phyloP scores from a whole-genome alignment of 1,140 invertebrate species.

The Heterodera carotae region DNA sequence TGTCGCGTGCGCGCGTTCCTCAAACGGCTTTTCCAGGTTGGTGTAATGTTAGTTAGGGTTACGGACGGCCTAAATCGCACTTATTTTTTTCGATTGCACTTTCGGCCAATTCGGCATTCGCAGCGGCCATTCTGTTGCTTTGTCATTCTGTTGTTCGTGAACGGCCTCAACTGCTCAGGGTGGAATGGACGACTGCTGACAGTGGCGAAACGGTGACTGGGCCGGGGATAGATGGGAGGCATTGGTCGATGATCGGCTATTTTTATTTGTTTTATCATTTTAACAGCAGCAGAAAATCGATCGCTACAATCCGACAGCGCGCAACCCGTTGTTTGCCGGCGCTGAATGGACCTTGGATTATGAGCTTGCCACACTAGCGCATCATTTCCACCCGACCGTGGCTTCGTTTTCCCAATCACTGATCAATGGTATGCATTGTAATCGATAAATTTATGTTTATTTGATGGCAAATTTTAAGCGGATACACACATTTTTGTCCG shows the following conservation, averaged over 20 bases:
- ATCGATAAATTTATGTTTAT: constrained; percentile 1
- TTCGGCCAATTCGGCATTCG: constrained; percentile 71
- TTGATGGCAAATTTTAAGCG: too few species aligned
- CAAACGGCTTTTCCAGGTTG: constrained; percentile 85
- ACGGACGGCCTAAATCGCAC: too few species aligned
- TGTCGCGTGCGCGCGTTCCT: constrained; percentile 80
- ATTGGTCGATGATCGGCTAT: too few species aligned
- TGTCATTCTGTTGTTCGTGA: constrained; percentile 72
- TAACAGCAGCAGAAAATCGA: too few species aligned
- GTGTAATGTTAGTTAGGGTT: too few species aligned
- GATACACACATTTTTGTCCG: too few species aligned
- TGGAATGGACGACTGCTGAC: background rate
- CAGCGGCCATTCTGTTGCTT: constrained; percentile 73
- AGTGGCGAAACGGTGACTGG: background rate
- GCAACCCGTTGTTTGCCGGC: constrained; percentile 82
- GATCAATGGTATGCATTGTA: constrained; percentile 71
- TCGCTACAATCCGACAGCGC: constrained; percentile 75
- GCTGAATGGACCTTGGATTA: constrained; percentile 74
- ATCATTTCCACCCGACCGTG: constrained; percentile 88
- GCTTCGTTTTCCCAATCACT: constrained; percentile 82
- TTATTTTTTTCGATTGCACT: constrained; percentile 66
- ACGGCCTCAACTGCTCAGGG: constrained; percentile 42
- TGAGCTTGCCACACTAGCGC: constrained; percentile 75
- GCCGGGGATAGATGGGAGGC: too few species aligned
- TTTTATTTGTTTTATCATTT: too few species aligned